These are phyloP conservation scores for Drosophila truncata DNA, from an alignment of 1,140 invertebrate genomes.

Conservation along the genomic window DNA sequence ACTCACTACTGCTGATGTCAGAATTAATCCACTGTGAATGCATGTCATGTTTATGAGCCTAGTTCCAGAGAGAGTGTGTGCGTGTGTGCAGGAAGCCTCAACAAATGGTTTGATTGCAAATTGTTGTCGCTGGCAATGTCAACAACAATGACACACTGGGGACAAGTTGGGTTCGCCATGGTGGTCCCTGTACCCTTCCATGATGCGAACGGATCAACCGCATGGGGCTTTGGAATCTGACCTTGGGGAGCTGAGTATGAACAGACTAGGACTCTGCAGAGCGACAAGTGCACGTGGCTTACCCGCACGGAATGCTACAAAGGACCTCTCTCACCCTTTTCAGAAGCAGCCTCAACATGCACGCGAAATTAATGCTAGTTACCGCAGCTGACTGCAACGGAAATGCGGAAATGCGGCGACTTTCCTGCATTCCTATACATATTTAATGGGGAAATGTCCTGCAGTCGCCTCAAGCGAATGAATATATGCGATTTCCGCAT, in stretches of 20 bases:
- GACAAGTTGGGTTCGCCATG: constrained; percentile 35
- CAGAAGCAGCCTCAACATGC: constrained; percentile 31
- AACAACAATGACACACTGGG: constrained; percentile 72
- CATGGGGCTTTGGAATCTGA: constrained; percentile 45
- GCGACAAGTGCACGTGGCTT: constrained; percentile 9
- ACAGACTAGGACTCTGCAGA: constrained; percentile 3
- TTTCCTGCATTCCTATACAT: constrained; percentile 61
- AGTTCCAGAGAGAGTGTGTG: constrained; percentile 34
- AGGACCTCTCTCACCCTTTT: background rate
- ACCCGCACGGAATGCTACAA: constrained; percentile 1
- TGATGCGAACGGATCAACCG: constrained; percentile 39
- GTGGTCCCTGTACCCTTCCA: background rate
- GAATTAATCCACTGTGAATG: constrained; percentile 79
- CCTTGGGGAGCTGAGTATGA: constrained; percentile 36
- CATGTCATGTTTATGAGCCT: constrained; percentile 78
- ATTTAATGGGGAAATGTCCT: constrained; percentile 63
- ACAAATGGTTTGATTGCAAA: constrained; percentile 81
- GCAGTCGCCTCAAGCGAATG: constrained; percentile 50
- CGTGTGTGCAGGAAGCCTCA: constrained; percentile 24
- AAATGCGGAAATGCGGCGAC: constrained; percentile 77
- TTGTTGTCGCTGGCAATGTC: constrained; percentile 79
- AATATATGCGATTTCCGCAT: constrained; percentile 64
- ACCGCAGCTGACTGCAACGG: constrained; percentile 57
- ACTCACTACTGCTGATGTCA: constrained; percentile 63
- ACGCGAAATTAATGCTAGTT: constrained; percentile 55